phyloP scores from a whole-genome alignment of 2,113 vertebrate genomes.

The Salminus brasiliensis region DNA sequence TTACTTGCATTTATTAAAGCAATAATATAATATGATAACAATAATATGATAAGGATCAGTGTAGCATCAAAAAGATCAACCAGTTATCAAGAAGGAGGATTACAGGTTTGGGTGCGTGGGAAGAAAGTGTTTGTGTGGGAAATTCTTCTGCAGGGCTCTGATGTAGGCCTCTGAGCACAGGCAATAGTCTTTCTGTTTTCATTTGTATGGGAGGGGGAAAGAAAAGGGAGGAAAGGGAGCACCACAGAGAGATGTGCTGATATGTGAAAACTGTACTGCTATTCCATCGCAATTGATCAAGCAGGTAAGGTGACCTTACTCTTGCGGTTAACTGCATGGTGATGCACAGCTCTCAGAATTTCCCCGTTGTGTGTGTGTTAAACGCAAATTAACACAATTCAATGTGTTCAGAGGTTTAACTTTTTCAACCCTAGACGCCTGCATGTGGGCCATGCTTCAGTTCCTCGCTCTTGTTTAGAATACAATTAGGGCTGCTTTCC shows the following conservation, averaged over 20 bases:
- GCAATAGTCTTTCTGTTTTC: slow-evolving; percentile 18
- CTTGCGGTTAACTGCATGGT: slow-evolving; percentile 23
- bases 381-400: too few relatives aligned
- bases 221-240: slow-evolving; percentile 8
- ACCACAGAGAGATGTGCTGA: not conserved
- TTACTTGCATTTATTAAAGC: not conserved
- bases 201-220: slow-evolving; percentile 30
- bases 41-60: not conserved
- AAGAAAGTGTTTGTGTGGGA: slow-evolving; percentile 28
- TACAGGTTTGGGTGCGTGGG: not conserved
- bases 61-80: not conserved
- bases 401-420: not conserved
- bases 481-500: too few relatives aligned
- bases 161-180: not conserved
- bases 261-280: not conserved
- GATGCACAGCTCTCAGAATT: slow-evolving; percentile 8
- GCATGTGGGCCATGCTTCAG: not conserved
- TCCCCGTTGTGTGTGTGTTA: not conserved
- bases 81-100: not conserved
- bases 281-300: not conserved
- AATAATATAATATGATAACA: too few relatives aligned
- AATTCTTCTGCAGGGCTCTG: not conserved
- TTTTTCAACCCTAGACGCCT: not conserved
- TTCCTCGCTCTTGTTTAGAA: not conserved
- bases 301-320: slow-evolving; percentile 5